Conservation (phyloP, 2,797 vertebrate genomes). For the Alectoris magna region DNA sequence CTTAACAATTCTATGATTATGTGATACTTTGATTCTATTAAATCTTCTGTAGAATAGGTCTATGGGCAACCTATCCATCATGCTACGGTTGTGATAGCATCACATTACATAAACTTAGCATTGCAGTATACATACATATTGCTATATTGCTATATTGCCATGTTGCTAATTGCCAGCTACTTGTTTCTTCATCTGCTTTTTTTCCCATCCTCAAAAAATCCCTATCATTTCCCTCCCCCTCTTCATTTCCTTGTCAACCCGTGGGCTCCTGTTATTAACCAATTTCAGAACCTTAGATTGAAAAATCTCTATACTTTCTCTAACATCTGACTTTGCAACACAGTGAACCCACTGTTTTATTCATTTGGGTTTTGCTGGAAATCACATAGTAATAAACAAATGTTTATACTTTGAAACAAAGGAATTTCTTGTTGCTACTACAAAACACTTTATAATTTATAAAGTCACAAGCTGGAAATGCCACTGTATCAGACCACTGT, state of each 20-base stretch:
- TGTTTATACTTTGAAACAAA: background rate
- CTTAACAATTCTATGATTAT: no score
- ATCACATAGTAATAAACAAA: background rate
- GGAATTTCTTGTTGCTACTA: background rate
- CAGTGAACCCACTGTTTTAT: background rate
- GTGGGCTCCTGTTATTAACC: background rate
- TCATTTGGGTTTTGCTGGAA: background rate
- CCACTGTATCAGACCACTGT: rapidly evolving
- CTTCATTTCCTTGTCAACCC: background rate
- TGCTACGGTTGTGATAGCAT: rapidly evolving
- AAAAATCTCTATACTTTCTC: background rate
- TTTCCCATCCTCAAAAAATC: background rate
- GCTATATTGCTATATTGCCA: background rate
- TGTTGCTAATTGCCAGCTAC: background rate
- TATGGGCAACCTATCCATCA: background rate
- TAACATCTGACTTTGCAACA: background rate
- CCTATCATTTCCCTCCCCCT: background rate
- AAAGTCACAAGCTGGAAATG: background rate
- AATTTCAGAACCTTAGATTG: background rate
- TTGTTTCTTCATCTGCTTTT: background rate
- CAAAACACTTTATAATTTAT: background rate
- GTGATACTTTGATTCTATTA: background rate
- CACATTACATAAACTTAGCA: background rate
- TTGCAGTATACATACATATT: background rate
- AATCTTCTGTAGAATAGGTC: background rate